Evolutionary conservation across 2,888 invertebrate species (phyloP), one percentile per base, ranked within the genome.

Genomic region (Choristoneura rosaceana): DNA sequence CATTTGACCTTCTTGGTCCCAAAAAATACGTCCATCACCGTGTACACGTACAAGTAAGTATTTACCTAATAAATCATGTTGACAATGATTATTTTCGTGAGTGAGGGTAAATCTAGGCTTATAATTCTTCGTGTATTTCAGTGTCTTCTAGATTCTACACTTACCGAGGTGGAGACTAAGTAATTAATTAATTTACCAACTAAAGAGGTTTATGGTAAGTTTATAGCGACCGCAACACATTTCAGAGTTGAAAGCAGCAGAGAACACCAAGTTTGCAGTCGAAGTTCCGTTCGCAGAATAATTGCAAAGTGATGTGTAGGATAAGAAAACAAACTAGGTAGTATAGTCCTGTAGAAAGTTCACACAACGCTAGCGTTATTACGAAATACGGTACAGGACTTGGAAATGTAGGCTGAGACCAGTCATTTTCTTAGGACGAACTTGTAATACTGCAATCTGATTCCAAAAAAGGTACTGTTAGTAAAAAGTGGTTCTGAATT

Each of bases 211-310:
- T 52, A 59, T 67, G 17, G 74, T 63, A 67, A 77, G 80, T 78
- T 79, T 76, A 78, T 71, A 69, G 78, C 78, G 81, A 78, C 81
- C 79, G 78, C 79, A 79, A 79, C 74, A 74, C 63, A 78, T 79
- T 76, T 80, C 79, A 76, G 76, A 80, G 80, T 80, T 80, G 71
- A 70, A 71, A 74, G 74, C 77, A 78, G 75, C 76, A 74, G 79
- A 75, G 77, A 80, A 79, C 78, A 78, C 76, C 81, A 84, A 87
- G 81, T 86, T 84, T 78, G 82, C 75, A 78, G 81, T 71, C 66
- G 76, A 86, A 87, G 81, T 87, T 86, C 75, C 81, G 69, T 82
- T 82, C 77, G 81, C 76, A 84, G 86, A 86, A 86, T 87, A 88
- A 87, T 87, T 87, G 80, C 79, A 80, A 79, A 81, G 78, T 75